Conservation (phyloP, 2,888 invertebrate genomes). For the Ophraella communa region DNA sequence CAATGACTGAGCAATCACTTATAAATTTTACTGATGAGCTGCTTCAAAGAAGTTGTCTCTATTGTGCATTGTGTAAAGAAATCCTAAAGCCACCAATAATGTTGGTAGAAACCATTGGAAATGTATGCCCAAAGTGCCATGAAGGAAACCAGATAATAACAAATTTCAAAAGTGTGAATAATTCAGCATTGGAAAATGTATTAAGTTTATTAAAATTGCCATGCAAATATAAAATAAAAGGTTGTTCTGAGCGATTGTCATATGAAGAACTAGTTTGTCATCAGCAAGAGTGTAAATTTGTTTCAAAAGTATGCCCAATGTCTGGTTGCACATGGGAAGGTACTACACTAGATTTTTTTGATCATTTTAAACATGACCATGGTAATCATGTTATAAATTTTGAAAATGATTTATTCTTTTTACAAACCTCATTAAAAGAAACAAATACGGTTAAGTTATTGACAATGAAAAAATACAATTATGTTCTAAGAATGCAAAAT, state of each 20-base stretch:
- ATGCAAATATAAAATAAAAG: constrained; percentile 46
- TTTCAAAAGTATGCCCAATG: constrained; percentile 43
- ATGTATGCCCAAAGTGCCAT: constrained; percentile 48
- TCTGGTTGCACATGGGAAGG: constrained; percentile 47
- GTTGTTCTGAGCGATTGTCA: constrained; percentile 41
- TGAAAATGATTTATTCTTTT: constrained; percentile 44
- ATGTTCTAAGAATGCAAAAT: constrained; percentile 46
- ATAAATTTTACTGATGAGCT: constrained; percentile 44
- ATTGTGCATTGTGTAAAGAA: constrained; percentile 43
- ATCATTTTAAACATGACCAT: constrained; percentile 49
- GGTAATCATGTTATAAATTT: constrained; percentile 48
- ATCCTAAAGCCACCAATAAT: constrained; percentile 50
- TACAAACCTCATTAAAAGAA: constrained; percentile 47
- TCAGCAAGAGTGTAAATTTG: constrained; percentile 43
- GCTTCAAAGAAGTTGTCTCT: constrained; percentile 32
- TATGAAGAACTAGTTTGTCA: constrained; percentile 42
- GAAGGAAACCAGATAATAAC: constrained; percentile 33
- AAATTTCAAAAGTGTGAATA: constrained; percentile 35
- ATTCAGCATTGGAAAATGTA: constrained; percentile 44
- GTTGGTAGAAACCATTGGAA: constrained; percentile 48
- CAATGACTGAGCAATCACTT: constrained; percentile 37
- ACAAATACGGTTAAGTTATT: constrained; percentile 46
- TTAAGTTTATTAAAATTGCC: constrained; percentile 45
- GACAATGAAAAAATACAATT: constrained; percentile 45
- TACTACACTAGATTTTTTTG: constrained; percentile 43